Conservation (phyloP, 1,140 invertebrate species). For the Drosophila prosaltans region DNA sequence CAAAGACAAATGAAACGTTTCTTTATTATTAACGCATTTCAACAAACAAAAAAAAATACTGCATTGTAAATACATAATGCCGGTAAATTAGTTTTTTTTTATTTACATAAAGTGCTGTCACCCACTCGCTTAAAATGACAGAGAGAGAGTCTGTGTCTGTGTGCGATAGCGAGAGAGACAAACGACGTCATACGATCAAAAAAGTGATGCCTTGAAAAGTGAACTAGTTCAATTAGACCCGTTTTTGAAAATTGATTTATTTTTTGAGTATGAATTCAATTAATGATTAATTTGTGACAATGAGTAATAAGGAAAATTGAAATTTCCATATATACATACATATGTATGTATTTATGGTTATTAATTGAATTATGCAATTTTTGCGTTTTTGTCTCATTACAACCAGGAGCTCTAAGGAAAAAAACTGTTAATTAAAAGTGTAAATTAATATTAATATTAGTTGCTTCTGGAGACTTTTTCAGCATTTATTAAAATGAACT, state of each 20-base stretch:
- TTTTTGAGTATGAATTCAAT: neutral
- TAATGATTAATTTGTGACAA: no score
- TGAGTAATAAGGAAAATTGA: no score
- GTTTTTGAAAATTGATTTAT: neutral
- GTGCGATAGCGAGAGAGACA: neutral
- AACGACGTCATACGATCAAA: neutral
- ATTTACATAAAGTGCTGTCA: constrained; percentile 3
- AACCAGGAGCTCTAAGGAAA: no score
- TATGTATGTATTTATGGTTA: no score
- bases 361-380: no score
- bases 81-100: neutral
- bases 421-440: no score
- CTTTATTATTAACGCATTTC: neutral
- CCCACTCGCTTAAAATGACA: neutral
- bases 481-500: neutral
- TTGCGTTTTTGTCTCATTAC: no score
- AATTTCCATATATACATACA: no score
- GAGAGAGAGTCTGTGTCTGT: neutral
- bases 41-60: neutral
- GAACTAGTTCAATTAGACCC: neutral
- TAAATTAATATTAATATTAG: no score
- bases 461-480: no score
- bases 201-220: neutral
- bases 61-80: constrained; percentile 2
- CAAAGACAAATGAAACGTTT: neutral